These are phyloP conservation scores for Acanthococcus lagerstroemiae DNA, from an alignment of 2,888 invertebrate genomes.

Conservation along the genomic window DNA sequence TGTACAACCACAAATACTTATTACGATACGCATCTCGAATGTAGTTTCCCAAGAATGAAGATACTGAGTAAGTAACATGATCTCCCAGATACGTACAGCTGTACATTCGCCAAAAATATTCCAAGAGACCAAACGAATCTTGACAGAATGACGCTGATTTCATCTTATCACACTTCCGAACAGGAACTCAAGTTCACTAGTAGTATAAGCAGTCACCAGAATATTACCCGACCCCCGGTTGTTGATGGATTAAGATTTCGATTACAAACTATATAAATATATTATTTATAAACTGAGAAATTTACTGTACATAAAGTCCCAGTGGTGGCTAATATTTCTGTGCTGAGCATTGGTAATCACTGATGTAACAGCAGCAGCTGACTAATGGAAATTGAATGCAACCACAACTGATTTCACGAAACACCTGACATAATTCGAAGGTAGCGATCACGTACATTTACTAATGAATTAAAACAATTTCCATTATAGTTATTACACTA, in stretches of 20 bases:
- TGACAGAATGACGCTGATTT: neutral
- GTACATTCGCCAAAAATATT: no score
- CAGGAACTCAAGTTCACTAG: no score
- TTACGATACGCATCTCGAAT: neutral
- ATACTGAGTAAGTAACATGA: no score
- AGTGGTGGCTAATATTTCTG: neutral
- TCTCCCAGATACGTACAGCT: no score
- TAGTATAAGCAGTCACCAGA: neutral
- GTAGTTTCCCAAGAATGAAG: no score
- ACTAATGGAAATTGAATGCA: slow-evolving; percentile 1
- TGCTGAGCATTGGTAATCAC: slow-evolving; percentile 1
- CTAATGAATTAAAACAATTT: neutral
- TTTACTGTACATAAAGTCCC: slow-evolving; percentile 6
- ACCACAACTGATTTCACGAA: slow-evolving; percentile 10
- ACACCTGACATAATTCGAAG: neutral
- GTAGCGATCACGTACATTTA: slow-evolving; percentile 9
- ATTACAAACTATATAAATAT: no score
- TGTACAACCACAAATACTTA: neutral
- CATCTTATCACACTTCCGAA: neutral
- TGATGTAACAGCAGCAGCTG: slow-evolving; percentile 17
- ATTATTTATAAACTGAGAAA: neutral
- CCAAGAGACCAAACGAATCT: no score
- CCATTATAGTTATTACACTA: neutral
- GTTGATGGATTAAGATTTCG: no score
- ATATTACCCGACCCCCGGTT: neutral